A percentile compares a stretch with the other conserved stretches of the same genome.
phyloP scores from a whole-genome alignment of 2,888 invertebrate species.

The Melangyna quadrimaculata region DNA sequence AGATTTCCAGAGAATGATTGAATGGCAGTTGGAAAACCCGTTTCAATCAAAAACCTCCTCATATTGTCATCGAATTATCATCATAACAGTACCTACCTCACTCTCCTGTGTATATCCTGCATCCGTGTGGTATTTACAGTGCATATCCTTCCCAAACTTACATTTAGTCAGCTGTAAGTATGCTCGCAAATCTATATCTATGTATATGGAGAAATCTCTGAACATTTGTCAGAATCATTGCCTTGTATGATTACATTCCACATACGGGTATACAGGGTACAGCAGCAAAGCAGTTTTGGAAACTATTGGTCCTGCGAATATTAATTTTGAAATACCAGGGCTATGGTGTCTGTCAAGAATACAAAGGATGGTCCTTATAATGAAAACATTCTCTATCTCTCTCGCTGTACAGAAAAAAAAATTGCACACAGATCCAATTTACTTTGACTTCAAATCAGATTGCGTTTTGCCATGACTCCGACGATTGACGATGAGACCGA shows the following conservation, averaged over 20 bases:
- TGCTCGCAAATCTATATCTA: neutral
- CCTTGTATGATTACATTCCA: constrained; percentile 46
- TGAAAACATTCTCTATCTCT: constrained; percentile 1
- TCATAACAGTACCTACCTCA: constrained; percentile 31
- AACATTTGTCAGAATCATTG: constrained; percentile 37
- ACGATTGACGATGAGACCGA: constrained; percentile 45
- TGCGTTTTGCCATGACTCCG: constrained; percentile 31
- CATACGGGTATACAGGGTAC: constrained; percentile 28
- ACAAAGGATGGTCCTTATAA: constrained; percentile 49
- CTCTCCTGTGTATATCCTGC: neutral
- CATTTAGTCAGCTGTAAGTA: neutral
- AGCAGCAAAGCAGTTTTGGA: neutral
- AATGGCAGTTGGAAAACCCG: constrained; percentile 34
- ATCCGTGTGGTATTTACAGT: neutral
- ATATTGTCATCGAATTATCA: constrained; percentile 67
- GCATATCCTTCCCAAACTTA: neutral
- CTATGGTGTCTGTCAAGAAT: constrained; percentile 19
- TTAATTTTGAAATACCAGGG: constrained; percentile 65
- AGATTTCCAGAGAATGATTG: constrained; percentile 41
- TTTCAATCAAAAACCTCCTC: constrained; percentile 58
- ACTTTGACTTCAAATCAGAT: constrained; percentile 54
- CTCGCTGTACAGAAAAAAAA: neutral
- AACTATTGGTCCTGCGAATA: constrained; percentile 51
- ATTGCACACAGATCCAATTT: constrained; percentile 65
- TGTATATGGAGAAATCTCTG: neutral